Percentiles rank a stretch among this genome's conserved stretches.
These are phyloP conservation scores for Venustaconcha ellipsiformis DNA, from an alignment of 1,140 invertebrate species.

Conservation along the genomic window DNA sequence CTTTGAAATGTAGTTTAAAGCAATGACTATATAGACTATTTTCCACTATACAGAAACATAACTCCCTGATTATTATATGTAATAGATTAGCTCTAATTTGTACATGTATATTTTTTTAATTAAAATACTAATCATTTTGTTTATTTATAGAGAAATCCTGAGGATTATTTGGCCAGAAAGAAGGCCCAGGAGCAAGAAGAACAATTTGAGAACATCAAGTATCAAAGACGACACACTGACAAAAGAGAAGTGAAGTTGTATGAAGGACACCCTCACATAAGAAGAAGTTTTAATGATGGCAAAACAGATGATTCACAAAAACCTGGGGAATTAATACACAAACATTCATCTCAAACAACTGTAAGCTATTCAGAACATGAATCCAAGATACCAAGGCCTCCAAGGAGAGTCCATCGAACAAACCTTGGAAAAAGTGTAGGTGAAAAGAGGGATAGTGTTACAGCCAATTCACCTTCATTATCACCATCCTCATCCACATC, in stretches of 20 bases:
- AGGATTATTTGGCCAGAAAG: slow-evolving; percentile 52
- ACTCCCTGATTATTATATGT: no score
- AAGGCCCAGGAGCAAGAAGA: slow-evolving; percentile 51
- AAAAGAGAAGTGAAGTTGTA: slow-evolving; percentile 16
- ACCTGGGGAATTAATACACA: slow-evolving; percentile 45
- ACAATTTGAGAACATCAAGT: slow-evolving; percentile 39
- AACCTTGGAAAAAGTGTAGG: no score
- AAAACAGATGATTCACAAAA: slow-evolving; percentile 29
- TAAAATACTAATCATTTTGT: background rate
- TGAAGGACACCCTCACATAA: slow-evolving; percentile 30
- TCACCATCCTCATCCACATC: background rate
- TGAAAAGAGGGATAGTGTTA: no score
- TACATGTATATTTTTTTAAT: no score
- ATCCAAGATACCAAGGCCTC: background rate
- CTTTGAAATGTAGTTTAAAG: no score
- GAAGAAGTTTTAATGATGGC: slow-evolving; percentile 20
- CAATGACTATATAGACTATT: no score
- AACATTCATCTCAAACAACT: slow-evolving; percentile 39
- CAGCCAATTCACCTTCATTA: background rate
- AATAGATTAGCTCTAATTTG: no score
- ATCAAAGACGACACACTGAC: slow-evolving; percentile 40
- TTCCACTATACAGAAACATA: no score
- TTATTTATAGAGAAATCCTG: slow-evolving; percentile 53
- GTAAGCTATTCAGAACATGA: background rate
- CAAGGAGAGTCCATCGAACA: no score